Evolutionary conservation across 2,113 vertebrate species (phyloP), one percentile per base, ranked within the genome.

Genomic region (Macrotis lagotis): DNA sequence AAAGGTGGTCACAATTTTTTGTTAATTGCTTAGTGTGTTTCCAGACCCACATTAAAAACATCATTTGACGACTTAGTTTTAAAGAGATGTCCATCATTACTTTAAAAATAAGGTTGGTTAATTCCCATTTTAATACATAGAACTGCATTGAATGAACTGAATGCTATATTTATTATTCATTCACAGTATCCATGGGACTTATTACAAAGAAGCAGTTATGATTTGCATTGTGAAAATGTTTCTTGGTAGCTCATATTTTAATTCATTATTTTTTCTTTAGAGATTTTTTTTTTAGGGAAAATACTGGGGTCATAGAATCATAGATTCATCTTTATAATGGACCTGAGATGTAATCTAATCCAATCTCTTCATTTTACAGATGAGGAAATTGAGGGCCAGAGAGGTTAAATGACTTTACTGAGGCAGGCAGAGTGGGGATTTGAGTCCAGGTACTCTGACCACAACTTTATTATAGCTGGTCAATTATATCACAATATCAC

Each of bases 241-340:
- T 28, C 24, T 92, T 50, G 50, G 26, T 44, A 96, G 74, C 37
- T 96, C 16, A 48, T 89, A 37, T 51, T 49, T 94, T 94, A 74
- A 91, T 48, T 83, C 53, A 95, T 47, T 19, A 53, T 74, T 94
- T 94, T 93, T n/a, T n/a, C n/a, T 92, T 66, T 31, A 92, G 74
- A 93, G 49, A 90, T 89, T 96, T 95, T 51, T 91, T 91, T 96
- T 96, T 96, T 92, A 11, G 53, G 93, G 88, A 96, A 91, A 16
- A 95, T 92, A 10, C 9, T 47, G 44, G 89, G 51, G 88, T 83
- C 66, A 83, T 22, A 83, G n/a, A 44, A 83, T 83, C n/a, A 83
- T 83, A 83, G 37, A 83, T 83, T 83, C 66, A 83, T 22, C 19
- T 44, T 44, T 44, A 44, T 44, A 83, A 44, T 1, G n/a, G n/a